Base-by-base conservation (phyloP, 1,140 invertebrate species). In the Brachionus sp. region DNA sequence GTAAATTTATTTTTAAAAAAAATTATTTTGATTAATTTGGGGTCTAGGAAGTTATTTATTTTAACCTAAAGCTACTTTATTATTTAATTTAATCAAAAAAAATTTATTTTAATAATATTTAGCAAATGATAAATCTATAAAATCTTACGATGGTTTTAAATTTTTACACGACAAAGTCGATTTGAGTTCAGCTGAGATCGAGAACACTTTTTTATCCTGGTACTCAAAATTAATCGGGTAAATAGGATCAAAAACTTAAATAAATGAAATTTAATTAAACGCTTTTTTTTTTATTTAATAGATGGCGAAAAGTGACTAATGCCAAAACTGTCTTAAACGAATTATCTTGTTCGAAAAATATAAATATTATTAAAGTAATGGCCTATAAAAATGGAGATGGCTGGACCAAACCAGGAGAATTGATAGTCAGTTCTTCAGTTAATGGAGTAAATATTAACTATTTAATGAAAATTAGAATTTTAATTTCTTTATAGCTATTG, bases 341-440 rank as follows among this genome's bases (percentile, higher is more conserved):
- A 77, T 88, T 89, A 78, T 86, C 85, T 12, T 86, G 86, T 7
- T 86, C 86, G 19, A 85, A 85, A 64, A 85, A 85, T 6, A 86
- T 88, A 2, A 85, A 84, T 16, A 86, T 86, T 6, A 86, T 89
- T 16, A 89, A 89, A 84, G 85, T 89, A 5, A 84, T 87, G 62
- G 88, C 86, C 3, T 89, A 88, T 85, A 88, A 87, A 85, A 89
- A 89, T 86, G 88, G 88, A 6, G 88, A 89, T 53, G 88, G 88
- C 3, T 80, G 88, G 35, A 77, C 86, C 29, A 84, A 85, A 46
- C 84, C 85, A 35, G 88, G 88, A 10, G 85, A 88, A 84, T 84
- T 89, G 2, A 85, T 89, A 33, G 86, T 87, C 84, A 88, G 88
- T 0, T 89, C 88, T 4, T 88, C 86, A 77, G 85, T 89, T 19